Base-by-base conservation (phyloP, 2,797 vertebrate genomes). In the Macrochelys suwanniensis region DNA sequence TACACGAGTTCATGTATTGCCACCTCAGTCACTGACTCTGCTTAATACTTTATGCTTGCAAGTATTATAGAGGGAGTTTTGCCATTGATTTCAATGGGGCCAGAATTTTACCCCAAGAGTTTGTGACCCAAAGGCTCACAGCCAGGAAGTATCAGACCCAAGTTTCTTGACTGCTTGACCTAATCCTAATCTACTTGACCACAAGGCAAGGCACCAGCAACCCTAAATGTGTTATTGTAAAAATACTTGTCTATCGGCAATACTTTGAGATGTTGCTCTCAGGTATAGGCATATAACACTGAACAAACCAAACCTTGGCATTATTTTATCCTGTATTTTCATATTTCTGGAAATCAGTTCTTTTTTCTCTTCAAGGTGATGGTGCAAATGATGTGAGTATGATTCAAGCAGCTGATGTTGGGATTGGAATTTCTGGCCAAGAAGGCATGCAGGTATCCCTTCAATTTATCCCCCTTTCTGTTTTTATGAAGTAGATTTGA, bases 371-470 rank as follows among this genome's bases (percentile, higher is more conserved):
- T 97, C 74, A 89, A 99, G 99, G 99, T 94, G 99, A 99, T 33
- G 99, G 99, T 91, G 99, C 99, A 80, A 99, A 99, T 93, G 99
- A 99, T 8, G 99, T 99, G 33, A 99, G 99, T 96, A 99, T 99
- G 99, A 99, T 99, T 97, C 99, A 99, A 95, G 99, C 99, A 89
- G 99, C 99, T 86, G 99, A 99, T 93, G 95, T 99, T 51, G 99
- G 99, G 89, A 97, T 99, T 91, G 99, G 99, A 61, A 99, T 99
- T 97, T 99, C 99, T 51, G 99, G 99, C 57, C 99, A 99, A 96
- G 99, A 99, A 97, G 99, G 99, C 95, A 99, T 99, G 99, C 99
- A 99, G 99, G 99, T 99, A 96, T 88, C 17, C 2, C 51, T 82
- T 81, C 80, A 10, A 0, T 42, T 82, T 78, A 15, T n/a, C 87